Base-by-base conservation (phyloP, 2,113 vertebrate species). In the Scalopus aquaticus region DNA sequence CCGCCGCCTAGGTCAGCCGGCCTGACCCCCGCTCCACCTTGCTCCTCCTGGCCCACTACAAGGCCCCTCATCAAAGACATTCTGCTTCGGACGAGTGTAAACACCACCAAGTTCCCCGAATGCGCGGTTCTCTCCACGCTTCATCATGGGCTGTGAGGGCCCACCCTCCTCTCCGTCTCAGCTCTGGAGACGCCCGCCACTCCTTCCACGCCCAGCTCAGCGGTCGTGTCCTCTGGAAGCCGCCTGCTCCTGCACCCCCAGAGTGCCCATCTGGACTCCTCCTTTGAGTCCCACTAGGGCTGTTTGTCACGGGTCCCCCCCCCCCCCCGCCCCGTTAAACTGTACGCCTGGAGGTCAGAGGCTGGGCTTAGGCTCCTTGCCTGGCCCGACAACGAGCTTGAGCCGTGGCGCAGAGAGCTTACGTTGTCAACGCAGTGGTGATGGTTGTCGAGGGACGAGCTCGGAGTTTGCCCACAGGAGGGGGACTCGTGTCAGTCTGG, bases 161-260 rank as follows among this genome's bases (percentile, higher is more conserved):
- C 46, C 0, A 0, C 39, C 67, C 39, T 58, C 5, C 39, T 9
- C 20, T 20, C 74, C 9, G 0, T 35, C 37, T 62, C 49, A 9
- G 44, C 9, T 44, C 44, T 44, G 44, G 9, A 44, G 44, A 9
- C 44, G 9, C 44, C 44, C 44, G 9, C 44, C 44, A 44, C 5
- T 44, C 44, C 44, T n/a, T 44, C 56, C 8, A 35, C 26, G 5
- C 35, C 35, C 84, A 44, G 35, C 30, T 67, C 54, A 20, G 17
- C 16, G 0, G 1, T 6, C 37, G 15, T 3, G 6, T 17, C 6
- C 46, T 78, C 76, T 2, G 4, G 11, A 0, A 44, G 44, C n/a
- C n/a, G n/a, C 79, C 32, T 30, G 17, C 42, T 49, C 19, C 77
- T 9, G 28, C 30, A 35, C 70, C 26, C 26, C 35, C 7, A 7